Evolutionary conservation across 2,113 vertebrate genomes (phyloP).

Genomic region (Mionectes macconnelli): DNA sequence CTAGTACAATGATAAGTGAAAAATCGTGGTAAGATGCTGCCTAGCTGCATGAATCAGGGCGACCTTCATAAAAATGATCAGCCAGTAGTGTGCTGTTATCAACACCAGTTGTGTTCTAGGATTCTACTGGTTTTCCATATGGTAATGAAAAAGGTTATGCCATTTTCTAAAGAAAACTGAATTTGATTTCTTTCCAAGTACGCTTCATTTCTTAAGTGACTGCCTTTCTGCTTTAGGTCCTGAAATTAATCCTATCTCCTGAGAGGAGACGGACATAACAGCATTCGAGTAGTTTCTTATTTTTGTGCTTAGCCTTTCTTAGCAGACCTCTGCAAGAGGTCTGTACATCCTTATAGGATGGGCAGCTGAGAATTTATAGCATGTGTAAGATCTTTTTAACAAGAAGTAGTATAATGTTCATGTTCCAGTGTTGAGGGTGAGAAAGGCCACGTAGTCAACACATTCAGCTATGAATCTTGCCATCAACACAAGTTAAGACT

Average conservation of each 20-base stretch:
- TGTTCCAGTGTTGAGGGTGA: not conserved
- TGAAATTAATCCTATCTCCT: not conserved
- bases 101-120: not conserved
- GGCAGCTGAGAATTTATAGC: not conserved
- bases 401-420: not conserved
- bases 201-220: not conserved
- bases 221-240: not conserved
- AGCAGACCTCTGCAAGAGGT: not conserved
- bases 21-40: not conserved
- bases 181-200: not conserved
- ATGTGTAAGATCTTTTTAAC: not conserved
- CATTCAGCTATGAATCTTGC: not conserved
- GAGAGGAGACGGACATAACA: not conserved
- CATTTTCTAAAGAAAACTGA: not conserved
- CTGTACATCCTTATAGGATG: not conserved
- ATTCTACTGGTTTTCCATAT: constrained; percentile 24
- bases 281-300: not conserved
- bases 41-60: constrained; percentile 1
- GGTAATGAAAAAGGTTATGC: not conserved
- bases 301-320: not conserved
- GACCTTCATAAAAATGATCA: constrained; percentile 18
- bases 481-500: not conserved
- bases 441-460: not conserved
- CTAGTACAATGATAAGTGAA: not conserved
- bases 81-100: not conserved